A percentile compares a stretch with the other conserved stretches of the same genome.
phyloP scores from a whole-genome alignment of 2,888 invertebrate species.

The Conchocele bisecta region DNA sequence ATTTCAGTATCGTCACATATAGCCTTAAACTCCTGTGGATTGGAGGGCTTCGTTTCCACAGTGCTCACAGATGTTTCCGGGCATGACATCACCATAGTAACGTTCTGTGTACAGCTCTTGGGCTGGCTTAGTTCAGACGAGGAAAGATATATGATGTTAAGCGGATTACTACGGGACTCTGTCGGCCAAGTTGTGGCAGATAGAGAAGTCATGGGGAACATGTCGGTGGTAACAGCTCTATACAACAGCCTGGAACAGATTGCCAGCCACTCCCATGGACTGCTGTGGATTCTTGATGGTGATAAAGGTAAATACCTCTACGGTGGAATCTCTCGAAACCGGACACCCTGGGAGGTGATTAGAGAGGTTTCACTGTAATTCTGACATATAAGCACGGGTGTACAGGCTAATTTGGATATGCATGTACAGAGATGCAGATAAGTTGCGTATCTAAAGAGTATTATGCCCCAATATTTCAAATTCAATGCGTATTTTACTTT shows the following conservation, averaged over 20 bases:
- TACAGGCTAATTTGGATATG: too few relatives aligned
- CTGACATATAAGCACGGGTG: too few relatives aligned
- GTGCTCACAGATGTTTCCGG: neutral
- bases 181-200: neutral
- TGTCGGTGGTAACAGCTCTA: neutral
- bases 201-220: neutral
- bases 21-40: too few relatives aligned
- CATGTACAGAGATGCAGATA: too few relatives aligned
- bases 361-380: too few relatives aligned
- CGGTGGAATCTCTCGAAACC: neutral
- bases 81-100: neutral
- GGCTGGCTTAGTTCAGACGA: constrained; percentile 35
- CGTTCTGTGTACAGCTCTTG: constrained; percentile 16
- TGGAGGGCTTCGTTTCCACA: neutral
- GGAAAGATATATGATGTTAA: neutral
- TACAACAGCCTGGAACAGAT: constrained; percentile 3
- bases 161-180: neutral
- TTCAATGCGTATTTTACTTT: too few relatives aligned
- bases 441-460: too few relatives aligned
- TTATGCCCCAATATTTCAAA: too few relatives aligned
- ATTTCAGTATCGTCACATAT: too few relatives aligned
- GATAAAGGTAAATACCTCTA: neutral
- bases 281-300: neutral
- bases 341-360: too few relatives aligned
- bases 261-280: neutral